Evolutionary conservation across 2,797 vertebrate genomes (phyloP), one percentile per base, ranked within the genome.

Genomic region (Mus spretus): DNA sequence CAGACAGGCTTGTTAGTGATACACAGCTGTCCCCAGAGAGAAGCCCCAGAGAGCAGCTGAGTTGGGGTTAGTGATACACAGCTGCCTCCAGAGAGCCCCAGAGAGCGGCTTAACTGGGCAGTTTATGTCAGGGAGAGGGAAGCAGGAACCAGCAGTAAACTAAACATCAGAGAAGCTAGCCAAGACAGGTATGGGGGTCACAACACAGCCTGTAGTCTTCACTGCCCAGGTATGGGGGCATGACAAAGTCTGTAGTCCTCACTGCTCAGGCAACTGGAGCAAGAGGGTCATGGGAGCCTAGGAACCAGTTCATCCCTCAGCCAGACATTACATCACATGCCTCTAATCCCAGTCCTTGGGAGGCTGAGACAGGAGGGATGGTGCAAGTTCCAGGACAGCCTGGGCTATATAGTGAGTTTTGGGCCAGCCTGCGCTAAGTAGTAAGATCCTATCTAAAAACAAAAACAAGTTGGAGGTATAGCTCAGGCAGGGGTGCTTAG

Each of bases 211-310:
- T 6, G 50, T 50, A 50, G 50, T 50, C 50, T 10, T 50, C 50
- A 40, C 50, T 50, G 50, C 50, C 26, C 83, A 57, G 59, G 47
- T 19, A 1, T 6, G 2, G 65, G 11, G 26, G 10, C 37, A 15
- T 9, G 0, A 26, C 34, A 17, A 53, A 59, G 2, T 6, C n/a
- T 40, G 12, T 24, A 11, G 37, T n/a, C 7, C 7, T 1, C 20
- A 31, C 19, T 28, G 11, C 13, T 24, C 67, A 57, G n/a, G 15
- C 44, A 65, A 14, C 70, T 3, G 11, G 65, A 50, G 26, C 44
- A 34, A 28, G 44, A 63, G 15, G 24, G 4, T 40, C 15, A 13
- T 20, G 40, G 72, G 19, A 47, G 12, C 5, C 28, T 22, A 26
- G 44, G 17, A 24, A 1, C 2, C 50, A 37, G 34, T 15, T 34